Percentiles rank a stretch among this genome's conserved stretches.
Evolutionary conservation across 2,113 vertebrate genomes (phyloP).

Genomic region (Silurus meridionalis): DNA sequence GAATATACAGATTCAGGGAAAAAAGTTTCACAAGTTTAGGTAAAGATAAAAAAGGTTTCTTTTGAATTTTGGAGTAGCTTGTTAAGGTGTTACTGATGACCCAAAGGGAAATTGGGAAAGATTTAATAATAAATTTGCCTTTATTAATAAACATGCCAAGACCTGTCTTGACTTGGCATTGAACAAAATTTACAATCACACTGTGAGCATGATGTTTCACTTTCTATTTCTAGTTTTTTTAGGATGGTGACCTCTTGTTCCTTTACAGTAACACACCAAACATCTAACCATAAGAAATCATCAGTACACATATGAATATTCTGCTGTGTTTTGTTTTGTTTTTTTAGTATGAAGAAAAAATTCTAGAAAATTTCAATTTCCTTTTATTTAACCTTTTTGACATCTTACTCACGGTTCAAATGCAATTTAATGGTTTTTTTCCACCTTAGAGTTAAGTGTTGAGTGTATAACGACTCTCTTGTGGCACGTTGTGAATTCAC

Average conservation of each 20-base stretch:
- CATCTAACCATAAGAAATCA: background rate
- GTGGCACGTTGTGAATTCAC: background rate
- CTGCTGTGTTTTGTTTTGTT: background rate
- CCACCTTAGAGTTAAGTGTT: background rate
- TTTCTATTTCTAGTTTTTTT: background rate
- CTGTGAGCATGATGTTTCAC: background rate
- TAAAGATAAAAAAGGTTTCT: background rate
- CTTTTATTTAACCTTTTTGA: background rate
- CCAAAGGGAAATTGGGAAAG: background rate
- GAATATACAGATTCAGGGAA: background rate
- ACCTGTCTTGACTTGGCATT: background rate
- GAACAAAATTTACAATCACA: background rate
- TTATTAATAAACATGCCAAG: background rate
- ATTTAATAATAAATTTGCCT: background rate
- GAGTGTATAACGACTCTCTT: background rate
- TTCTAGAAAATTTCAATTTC: slow-evolving; percentile 11
- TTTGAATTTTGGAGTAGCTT: background rate
- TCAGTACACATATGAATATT: background rate
- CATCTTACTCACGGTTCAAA: background rate
- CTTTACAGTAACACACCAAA: background rate
- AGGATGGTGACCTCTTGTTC: background rate
- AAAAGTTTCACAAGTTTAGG: background rate
- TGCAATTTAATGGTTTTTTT: background rate
- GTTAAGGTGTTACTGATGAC: background rate
- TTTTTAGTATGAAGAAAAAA: background rate